These are phyloP conservation scores for Tetheella fluctuosa DNA, from an alignment of 2,888 invertebrate species.

Conservation along the genomic window DNA sequence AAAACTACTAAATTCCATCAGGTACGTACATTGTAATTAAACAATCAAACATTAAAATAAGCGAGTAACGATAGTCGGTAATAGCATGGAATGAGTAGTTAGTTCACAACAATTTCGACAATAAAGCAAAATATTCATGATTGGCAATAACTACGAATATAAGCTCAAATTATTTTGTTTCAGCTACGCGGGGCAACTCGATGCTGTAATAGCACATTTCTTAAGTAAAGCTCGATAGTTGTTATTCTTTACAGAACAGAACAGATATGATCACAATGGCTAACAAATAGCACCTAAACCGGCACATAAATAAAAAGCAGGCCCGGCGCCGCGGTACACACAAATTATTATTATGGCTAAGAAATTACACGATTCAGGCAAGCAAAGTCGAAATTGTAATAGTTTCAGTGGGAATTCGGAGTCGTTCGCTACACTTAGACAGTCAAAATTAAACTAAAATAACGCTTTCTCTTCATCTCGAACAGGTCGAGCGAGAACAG, in stretches of 20 bases:
- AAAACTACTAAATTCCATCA: constrained; percentile 68
- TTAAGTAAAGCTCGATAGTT: neutral
- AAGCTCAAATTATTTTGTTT: constrained; percentile 9
- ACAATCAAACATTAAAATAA: constrained; percentile 55
- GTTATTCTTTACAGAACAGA: too few relatives aligned
- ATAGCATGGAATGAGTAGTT: constrained; percentile 61
- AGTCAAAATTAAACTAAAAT: constrained; percentile 50
- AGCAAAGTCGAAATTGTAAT: constrained; percentile 58
- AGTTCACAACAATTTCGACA: constrained; percentile 32
- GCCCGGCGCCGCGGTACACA: constrained; percentile 42
- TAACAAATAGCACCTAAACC: constrained; percentile 75
- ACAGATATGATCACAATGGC: constrained; percentile 38
- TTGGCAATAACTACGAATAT: constrained; percentile 12
- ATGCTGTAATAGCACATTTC: neutral
- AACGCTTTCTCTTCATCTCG: constrained; percentile 32
- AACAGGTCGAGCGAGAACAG: constrained; percentile 55
- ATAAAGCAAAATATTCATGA: constrained; percentile 1
- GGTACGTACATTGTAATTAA: constrained; percentile 69
- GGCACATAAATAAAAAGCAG: constrained; percentile 44
- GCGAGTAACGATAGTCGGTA: constrained; percentile 49
- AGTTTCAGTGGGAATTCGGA: constrained; percentile 48
- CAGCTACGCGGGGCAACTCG: neutral
- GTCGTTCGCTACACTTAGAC: constrained; percentile 44
- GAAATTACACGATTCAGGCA: constrained; percentile 62
- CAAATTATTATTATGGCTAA: constrained; percentile 51